Percentiles rank a stretch among this genome's conserved stretches.
These are phyloP conservation scores for Phaetusa simplex DNA, from an alignment of 2,113 vertebrate genomes.

Conservation along the genomic window DNA sequence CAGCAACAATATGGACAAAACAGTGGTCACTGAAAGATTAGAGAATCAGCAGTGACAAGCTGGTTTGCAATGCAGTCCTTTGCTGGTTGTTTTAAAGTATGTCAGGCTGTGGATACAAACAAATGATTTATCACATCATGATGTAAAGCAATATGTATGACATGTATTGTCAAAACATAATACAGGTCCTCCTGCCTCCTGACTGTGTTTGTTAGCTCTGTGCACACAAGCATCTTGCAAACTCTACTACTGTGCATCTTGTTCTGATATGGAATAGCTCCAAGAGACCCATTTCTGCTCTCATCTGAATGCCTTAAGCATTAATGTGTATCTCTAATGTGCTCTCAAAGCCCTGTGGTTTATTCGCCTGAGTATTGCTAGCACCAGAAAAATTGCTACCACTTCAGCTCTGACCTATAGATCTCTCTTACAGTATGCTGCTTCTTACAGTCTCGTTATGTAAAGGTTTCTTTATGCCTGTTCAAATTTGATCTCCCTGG, in stretches of 20 bases:
- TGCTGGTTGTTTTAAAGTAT: background rate
- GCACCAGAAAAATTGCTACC: background rate
- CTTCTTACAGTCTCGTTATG: background rate
- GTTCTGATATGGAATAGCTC: background rate
- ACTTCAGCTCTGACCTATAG: background rate
- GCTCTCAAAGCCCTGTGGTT: background rate
- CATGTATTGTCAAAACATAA: background rate
- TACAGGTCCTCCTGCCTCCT: background rate
- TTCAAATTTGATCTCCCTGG: background rate
- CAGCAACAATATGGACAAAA: background rate
- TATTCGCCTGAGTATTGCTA: background rate
- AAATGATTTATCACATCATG: background rate
- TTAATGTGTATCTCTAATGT: background rate
- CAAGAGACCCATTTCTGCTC: background rate
- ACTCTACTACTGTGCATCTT: background rate
- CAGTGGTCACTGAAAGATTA: background rate
- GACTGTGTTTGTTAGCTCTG: background rate
- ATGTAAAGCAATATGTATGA: background rate
- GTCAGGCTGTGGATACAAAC: background rate
- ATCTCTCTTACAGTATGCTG: background rate
- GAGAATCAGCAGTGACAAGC: background rate
- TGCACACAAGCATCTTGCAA: background rate
- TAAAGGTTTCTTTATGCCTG: background rate
- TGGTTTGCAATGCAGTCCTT: background rate
- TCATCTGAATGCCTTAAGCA: background rate